A percentile compares a stretch with the other conserved stretches of the same genome.
These are phyloP conservation scores for Pocillopora meandrina DNA, from an alignment of 92 coral and sea anemone species.

Conservation along the genomic window DNA sequence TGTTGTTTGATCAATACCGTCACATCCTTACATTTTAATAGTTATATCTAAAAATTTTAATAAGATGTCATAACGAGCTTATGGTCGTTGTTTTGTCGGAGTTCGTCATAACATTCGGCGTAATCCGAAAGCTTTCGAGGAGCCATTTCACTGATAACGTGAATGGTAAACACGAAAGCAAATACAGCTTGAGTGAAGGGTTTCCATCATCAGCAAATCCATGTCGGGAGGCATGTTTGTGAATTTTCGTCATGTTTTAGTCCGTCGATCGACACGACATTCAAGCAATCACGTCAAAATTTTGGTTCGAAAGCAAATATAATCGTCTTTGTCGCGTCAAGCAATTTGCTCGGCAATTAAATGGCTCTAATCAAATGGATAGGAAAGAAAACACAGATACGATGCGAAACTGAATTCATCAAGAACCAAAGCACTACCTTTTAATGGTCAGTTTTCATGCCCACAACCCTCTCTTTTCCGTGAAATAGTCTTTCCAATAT, in stretches of 20 bases:
- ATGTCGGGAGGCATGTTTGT: background rate
- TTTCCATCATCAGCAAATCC: background rate
- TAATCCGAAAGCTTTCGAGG: conserved; percentile 31
- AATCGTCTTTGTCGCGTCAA: background rate
- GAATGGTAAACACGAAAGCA: conserved; percentile 21
- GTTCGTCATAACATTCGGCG: conserved; percentile 12
- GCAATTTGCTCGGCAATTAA: conserved; percentile 13
- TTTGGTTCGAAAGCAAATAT: conserved; percentile 17
- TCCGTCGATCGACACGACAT: conserved; percentile 11
- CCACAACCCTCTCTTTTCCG: background rate
- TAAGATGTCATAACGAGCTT: background rate
- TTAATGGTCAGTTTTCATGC: background rate
- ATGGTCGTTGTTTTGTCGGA: background rate
- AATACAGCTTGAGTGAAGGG: conserved; percentile 23
- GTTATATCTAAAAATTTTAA: conserved; percentile 16
- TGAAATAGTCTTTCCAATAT: background rate
- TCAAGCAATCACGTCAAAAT: conserved; percentile 13
- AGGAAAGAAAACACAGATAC: background rate
- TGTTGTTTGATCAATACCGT: conserved; percentile 3
- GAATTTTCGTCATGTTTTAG: background rate
- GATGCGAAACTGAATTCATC: background rate
- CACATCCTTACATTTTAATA: conserved; percentile 5
- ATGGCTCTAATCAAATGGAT: conserved; percentile 3
- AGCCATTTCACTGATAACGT: background rate
- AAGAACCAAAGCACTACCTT: conserved; percentile 9